Conservation (phyloP, 2,113 vertebrate species). For the Acrocephalus kingi region DNA sequence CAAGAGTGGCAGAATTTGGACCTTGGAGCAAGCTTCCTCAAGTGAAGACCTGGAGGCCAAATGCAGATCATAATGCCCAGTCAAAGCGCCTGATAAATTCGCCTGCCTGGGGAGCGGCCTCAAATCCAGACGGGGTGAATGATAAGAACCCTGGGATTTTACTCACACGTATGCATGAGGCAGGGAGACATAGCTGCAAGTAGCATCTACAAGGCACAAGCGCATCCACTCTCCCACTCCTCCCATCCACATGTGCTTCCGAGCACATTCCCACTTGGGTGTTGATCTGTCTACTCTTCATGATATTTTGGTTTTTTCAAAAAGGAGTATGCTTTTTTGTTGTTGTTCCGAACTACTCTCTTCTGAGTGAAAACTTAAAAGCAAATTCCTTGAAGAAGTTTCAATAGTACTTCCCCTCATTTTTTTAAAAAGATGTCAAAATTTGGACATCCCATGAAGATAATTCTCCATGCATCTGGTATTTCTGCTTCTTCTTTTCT, state of each 20-base stretch:
- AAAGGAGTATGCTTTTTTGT: not conserved
- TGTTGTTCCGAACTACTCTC: not conserved
- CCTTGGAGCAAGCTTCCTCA: conserved; percentile 32
- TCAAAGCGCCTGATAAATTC: conserved; percentile 14
- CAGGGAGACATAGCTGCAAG: not conserved
- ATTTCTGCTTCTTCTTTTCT: not conserved
- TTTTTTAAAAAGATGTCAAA: not conserved
- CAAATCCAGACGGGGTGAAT: not conserved
- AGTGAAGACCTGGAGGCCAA: conserved; percentile 25
- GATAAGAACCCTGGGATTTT: not conserved
- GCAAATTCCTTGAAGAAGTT: not conserved
- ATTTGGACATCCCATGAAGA: not conserved
- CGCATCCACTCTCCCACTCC: not conserved
- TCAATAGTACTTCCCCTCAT: not conserved
- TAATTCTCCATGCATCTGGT: not conserved
- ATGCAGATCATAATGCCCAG: not conserved
- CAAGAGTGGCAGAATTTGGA: not conserved
- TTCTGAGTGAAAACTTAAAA: not conserved
- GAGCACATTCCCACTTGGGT: not conserved
- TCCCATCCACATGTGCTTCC: not conserved
- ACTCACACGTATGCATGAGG: not conserved
- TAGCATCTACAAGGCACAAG: not conserved
- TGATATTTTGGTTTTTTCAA: not conserved
- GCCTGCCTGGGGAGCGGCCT: not conserved
- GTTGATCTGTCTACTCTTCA: not conserved